Evolutionary conservation across 2,888 invertebrate genomes (phyloP).

Genomic region (Chouioia cunea): DNA sequence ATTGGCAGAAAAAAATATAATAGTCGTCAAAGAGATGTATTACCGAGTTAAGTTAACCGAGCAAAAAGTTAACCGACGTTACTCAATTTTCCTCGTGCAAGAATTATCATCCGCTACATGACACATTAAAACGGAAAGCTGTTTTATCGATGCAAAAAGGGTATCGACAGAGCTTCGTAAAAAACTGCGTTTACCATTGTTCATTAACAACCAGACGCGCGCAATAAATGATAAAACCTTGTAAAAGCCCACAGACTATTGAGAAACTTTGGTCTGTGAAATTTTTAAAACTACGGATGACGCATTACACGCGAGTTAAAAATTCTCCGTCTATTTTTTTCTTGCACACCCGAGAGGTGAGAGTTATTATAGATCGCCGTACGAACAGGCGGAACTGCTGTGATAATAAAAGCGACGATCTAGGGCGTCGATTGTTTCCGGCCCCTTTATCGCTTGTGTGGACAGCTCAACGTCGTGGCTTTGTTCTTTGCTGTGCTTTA

Average conservation of each 20-base stretch:
- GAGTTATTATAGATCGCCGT: too few species aligned
- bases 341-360: too few species aligned
- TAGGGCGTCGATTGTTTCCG: too few species aligned
- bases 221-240: background rate
- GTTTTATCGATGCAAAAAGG: background rate
- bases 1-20: background rate
- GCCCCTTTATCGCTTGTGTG: too few species aligned
- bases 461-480: too few species aligned
- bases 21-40: background rate
- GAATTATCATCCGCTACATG: background rate
- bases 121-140: constrained; percentile 18
- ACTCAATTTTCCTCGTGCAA: constrained; percentile 16
- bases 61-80: constrained; percentile 43
- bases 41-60: constrained; percentile 25
- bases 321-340: too few species aligned
- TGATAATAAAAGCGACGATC: too few species aligned
- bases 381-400: too few species aligned
- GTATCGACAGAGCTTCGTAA: constrained; percentile 17
- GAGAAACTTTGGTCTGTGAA: constrained; percentile 33
- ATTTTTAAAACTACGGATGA: too few species aligned
- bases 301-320: too few species aligned
- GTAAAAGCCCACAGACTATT: constrained; percentile 20
- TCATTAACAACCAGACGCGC: constrained; percentile 15
- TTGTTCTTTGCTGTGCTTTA: too few species aligned
- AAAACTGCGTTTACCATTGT: constrained; percentile 32